Conservation (phyloP, 2,797 vertebrate genomes). For the Eupleurogrammus muticus region DNA sequence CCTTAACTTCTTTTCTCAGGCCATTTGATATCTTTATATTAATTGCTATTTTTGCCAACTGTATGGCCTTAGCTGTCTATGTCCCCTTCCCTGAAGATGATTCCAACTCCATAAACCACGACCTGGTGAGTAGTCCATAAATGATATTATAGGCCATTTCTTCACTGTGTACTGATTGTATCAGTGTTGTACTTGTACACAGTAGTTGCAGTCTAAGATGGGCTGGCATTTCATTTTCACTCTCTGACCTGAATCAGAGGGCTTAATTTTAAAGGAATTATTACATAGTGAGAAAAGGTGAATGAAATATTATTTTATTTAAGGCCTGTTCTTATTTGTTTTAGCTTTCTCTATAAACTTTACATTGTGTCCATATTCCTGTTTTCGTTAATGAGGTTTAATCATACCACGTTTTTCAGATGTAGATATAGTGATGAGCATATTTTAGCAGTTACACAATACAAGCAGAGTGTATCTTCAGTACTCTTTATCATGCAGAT, state of each 20-base stretch:
- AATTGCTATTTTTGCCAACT: constrained; percentile 99
- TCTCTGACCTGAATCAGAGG: background rate
- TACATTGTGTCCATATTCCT: constrained; percentile 3
- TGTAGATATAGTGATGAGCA: constrained; percentile 10
- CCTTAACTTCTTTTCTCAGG: constrained; percentile 91
- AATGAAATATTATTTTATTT: background rate
- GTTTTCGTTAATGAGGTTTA: constrained; percentile 6
- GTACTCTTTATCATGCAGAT: constrained; percentile 59
- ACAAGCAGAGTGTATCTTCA: constrained; percentile 25
- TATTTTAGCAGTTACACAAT: constrained; percentile 24
- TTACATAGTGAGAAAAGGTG: background rate
- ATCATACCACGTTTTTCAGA: background rate
- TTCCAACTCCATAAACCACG: constrained; percentile 99
- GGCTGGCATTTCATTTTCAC: background rate
- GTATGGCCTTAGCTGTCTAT: constrained; percentile 99
- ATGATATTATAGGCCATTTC: constrained; percentile 3
- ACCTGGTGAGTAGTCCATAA: constrained; percentile 91
- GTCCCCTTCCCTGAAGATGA: constrained; percentile 99
- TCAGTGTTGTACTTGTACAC: background rate
- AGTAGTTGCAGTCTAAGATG: background rate
- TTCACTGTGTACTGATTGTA: constrained; percentile 11
- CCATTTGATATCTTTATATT: constrained; percentile 99
- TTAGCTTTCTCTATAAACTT: background rate
- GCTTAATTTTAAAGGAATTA: background rate
- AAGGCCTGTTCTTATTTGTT: background rate